These are phyloP conservation scores for Scleropages formosus DNA, from an alignment of 2,797 vertebrate genomes.

Conservation along the genomic window DNA sequence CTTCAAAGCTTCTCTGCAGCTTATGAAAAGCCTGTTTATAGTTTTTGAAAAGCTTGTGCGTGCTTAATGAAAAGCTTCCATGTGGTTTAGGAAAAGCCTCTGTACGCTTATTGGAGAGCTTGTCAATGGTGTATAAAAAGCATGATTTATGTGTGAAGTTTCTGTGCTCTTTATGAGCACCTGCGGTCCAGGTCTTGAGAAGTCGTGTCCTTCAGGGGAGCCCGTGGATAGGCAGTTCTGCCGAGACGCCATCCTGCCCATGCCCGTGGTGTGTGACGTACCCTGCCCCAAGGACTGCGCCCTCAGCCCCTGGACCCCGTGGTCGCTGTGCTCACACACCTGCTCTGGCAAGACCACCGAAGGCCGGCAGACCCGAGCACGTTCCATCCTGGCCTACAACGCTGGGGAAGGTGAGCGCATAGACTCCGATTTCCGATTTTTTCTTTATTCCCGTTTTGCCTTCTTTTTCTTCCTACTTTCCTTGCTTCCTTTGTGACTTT, in stretches of 20 bases:
- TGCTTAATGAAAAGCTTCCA: too few relatives aligned
- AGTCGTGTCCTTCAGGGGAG: constrained; percentile 69
- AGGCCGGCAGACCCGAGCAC: constrained; percentile 83
- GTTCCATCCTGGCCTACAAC: constrained; percentile 86
- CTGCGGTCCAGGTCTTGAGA: too few relatives aligned
- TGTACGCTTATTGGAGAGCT: too few relatives aligned
- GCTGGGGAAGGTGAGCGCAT: constrained; percentile 79
- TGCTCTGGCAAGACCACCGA: constrained; percentile 95
- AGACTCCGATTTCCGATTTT: not conserved
- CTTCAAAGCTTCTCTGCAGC: too few relatives aligned
- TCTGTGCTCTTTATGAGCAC: too few relatives aligned
- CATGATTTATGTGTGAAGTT: too few relatives aligned
- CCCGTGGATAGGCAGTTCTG: constrained; percentile 85
- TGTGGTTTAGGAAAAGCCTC: too few relatives aligned
- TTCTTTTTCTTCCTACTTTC: not conserved
- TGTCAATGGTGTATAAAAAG: too few relatives aligned
- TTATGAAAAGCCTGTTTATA: too few relatives aligned
- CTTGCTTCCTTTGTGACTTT: not conserved
- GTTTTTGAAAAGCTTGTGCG: too few relatives aligned
- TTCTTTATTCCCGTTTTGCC: not conserved
- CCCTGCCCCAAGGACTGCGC: constrained; percentile 91
- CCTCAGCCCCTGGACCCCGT: constrained; percentile 85
- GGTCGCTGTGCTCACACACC: constrained; percentile 94
- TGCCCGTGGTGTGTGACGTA: constrained; percentile 83
- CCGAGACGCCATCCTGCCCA: constrained; percentile 89